Conservation (phyloP, 2,113 vertebrate genomes). For the Pagrus major region DNA sequence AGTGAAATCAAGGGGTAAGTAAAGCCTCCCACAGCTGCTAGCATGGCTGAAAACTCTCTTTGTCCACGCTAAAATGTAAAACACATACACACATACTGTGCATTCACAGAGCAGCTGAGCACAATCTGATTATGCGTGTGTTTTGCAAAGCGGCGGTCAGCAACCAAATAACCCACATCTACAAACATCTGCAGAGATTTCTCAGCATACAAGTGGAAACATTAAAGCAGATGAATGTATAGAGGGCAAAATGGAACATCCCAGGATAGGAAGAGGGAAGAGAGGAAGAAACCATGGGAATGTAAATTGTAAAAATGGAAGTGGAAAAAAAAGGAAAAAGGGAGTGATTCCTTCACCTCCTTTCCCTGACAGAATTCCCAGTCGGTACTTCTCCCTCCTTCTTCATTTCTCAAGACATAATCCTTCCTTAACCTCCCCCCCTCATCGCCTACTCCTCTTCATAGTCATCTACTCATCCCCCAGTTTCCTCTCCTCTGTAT, state of each 20-base stretch:
- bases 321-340: background rate
- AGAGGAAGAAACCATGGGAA: background rate
- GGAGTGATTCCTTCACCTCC: background rate
- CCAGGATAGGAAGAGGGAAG: background rate
- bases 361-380: constrained; percentile 1
- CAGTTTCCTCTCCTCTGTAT: background rate
- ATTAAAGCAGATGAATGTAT: constrained; percentile 4
- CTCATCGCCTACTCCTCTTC: background rate
- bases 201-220: background rate
- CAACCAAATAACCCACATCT: constrained; percentile 6
- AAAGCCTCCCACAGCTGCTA: too few species aligned
- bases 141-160: constrained; percentile 2
- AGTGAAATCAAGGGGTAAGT: too few species aligned
- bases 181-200: constrained; percentile 11
- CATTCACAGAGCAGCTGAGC: constrained; percentile 6
- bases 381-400: background rate
- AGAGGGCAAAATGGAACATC: background rate
- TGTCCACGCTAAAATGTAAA: background rate
- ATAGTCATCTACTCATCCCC: constrained; percentile 5
- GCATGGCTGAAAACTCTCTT: too few species aligned
- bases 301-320: background rate
- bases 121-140: background rate
- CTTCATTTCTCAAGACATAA: constrained; percentile 2
- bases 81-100: constrained; percentile 7
- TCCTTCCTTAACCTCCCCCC: background rate